phyloP scores from a whole-genome alignment of 2,113 vertebrate species.

The Xenopus borealis region DNA sequence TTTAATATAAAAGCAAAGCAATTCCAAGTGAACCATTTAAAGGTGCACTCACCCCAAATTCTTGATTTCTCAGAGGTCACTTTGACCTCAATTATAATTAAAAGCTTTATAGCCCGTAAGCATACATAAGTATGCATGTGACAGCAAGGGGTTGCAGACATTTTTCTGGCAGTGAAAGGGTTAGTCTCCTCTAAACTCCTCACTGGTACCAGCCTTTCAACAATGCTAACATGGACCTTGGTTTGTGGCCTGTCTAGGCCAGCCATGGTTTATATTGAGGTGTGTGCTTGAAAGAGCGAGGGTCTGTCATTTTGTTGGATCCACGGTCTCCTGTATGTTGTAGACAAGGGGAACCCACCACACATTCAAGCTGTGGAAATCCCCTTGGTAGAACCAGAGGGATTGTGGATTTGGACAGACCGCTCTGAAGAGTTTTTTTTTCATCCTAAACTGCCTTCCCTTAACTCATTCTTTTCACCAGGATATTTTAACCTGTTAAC shows the following conservation, averaged over 20 bases:
- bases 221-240: not conserved
- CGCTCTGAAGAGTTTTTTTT: not conserved
- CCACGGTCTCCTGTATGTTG: not conserved
- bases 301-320: slow-evolving; percentile 1
- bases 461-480: not conserved
- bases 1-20: too few species aligned
- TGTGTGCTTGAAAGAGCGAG: not conserved
- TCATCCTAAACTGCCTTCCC: not conserved
- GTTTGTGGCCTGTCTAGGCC: not conserved
- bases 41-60: too few species aligned
- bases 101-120: too few species aligned
- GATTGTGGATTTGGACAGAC: slow-evolving; percentile 21
- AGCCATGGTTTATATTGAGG: not conserved
- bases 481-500: not conserved
- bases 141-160: not conserved
- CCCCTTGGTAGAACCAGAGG: not conserved
- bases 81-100: too few species aligned
- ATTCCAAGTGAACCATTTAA: too few species aligned
- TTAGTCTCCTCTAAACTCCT: not conserved
- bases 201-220: not conserved
- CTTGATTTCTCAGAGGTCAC: too few species aligned
- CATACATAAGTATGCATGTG: too few species aligned
- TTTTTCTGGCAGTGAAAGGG: slow-evolving; percentile 8
- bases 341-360: too few species aligned
- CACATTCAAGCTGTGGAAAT: too few species aligned